Evolutionary conservation across 2,113 vertebrate species (phyloP).

Genomic region (Oryzias melastigma): DNA sequence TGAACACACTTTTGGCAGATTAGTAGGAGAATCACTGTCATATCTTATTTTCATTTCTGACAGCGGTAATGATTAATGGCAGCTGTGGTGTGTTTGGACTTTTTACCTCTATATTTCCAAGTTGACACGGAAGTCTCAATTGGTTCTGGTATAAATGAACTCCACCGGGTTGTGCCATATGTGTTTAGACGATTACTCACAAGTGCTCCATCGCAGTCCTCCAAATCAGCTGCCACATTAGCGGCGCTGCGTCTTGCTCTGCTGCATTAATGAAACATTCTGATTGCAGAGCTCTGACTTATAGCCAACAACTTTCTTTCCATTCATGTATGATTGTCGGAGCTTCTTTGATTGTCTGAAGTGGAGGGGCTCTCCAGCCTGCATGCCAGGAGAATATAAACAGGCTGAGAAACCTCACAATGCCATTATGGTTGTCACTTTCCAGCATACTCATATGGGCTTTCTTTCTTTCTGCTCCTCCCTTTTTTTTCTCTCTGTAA

Average conservation of each 20-base stretch:
- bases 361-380: conserved; percentile 20
- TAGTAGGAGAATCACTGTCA: conserved; percentile 75
- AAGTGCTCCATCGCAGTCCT: conserved; percentile 43
- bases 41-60: conserved; percentile 77
- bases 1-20: conserved; percentile 72
- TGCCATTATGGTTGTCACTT: conserved; percentile 67
- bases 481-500: conserved; percentile 64
- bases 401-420: conserved; percentile 49
- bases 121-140: conserved; percentile 76
- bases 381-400: conserved; percentile 37
- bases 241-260: conserved; percentile 55
- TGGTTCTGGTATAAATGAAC: conserved; percentile 72
- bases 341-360: conserved; percentile 56
- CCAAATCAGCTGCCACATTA: conserved; percentile 68
- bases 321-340: conserved; percentile 47
- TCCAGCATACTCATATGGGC: conserved; percentile 80
- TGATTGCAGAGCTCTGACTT: conserved; percentile 67
- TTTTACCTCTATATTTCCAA: conserved; percentile 74
- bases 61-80: conserved; percentile 75
- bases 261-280: conserved; percentile 72
- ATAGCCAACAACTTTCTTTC: conserved; percentile 57
- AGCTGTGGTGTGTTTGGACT: conserved; percentile 73
- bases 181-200: conserved; percentile 73
- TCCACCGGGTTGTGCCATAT: conserved; percentile 59
- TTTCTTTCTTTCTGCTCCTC: conserved; percentile 43